Percentiles rank a stretch among this genome's conserved stretches.
Conservation (phyloP, 2,113 vertebrate species). For the Corythornis cristatus region DNA sequence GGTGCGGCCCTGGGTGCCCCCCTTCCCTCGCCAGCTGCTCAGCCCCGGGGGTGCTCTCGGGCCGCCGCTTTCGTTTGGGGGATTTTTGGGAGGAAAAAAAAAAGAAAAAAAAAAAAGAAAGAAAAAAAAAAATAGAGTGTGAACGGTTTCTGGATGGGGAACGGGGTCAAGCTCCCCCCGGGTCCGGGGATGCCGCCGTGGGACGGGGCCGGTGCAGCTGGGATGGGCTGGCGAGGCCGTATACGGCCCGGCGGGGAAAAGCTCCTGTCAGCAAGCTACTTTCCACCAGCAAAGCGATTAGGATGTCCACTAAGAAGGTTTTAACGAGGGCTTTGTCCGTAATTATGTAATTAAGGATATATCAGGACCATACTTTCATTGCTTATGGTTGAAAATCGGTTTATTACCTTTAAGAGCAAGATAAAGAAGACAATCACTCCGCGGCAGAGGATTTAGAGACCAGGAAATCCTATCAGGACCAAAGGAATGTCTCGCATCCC, state of each 20-base stretch:
- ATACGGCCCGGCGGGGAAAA: neutral
- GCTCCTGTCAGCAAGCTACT: constrained; percentile 47
- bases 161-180: rapidly evolving
- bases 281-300: constrained; percentile 59
- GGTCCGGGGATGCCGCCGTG: neutral
- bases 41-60: rapidly evolving
- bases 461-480: constrained; percentile 87
- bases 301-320: constrained; percentile 55
- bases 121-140: rapidly evolving
- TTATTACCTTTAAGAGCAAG: constrained; percentile 83
- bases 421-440: constrained; percentile 81
- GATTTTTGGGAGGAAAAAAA: neutral
- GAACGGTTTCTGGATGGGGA: neutral
- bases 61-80: neutral
- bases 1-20: neutral
- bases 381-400: constrained; percentile 76
- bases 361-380: constrained; percentile 72
- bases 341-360: constrained; percentile 71
- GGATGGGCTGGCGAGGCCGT: neutral
- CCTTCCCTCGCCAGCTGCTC: neutral
- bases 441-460: constrained; percentile 90
- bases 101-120: neutral
- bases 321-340: constrained; percentile 71
- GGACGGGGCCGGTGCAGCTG: neutral
- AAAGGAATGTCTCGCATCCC: constrained; percentile 81